phyloP scores from a whole-genome alignment of 1,140 invertebrate genomes.

The Ganaspis sp. region DNA sequence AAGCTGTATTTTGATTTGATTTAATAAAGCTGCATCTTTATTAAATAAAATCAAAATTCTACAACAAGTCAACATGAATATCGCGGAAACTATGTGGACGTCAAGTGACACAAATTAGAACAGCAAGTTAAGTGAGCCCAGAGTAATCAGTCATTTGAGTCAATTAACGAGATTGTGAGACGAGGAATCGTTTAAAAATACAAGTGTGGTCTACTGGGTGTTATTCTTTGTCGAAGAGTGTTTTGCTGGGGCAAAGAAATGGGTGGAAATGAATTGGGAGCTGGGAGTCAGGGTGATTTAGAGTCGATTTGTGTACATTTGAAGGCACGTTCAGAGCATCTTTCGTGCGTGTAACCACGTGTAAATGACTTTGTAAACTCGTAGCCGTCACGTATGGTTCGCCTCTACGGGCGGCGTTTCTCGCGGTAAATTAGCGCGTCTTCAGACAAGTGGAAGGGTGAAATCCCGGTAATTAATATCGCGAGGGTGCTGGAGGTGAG shows the following conservation, averaged over 20 bases:
- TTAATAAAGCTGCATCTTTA: too few relatives aligned
- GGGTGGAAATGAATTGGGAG: neutral
- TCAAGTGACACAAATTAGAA: too few relatives aligned
- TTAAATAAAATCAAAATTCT: too few relatives aligned
- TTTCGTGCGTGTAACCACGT: conserved; percentile 45
- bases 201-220: neutral
- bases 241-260: neutral
- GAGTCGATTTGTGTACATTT: conserved; percentile 31
- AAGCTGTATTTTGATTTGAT: too few relatives aligned
- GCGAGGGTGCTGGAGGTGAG: conserved; percentile 58
- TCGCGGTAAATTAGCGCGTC: conserved; percentile 62
- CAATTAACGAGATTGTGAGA: neutral
- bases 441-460: conserved; percentile 60
- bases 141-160: neutral
- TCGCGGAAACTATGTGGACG: too few relatives aligned
- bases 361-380: conserved; percentile 54
- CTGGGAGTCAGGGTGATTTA: conserved; percentile 47
- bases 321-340: conserved; percentile 39
- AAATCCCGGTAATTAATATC: conserved; percentile 69
- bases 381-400: conserved; percentile 36
- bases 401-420: conserved; percentile 32
- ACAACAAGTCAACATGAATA: too few relatives aligned
- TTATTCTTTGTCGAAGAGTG: neutral
- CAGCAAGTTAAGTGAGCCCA: too few relatives aligned
- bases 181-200: neutral